Conservation (phyloP, 2,113 vertebrate genomes). For the Onychostruthus taczanowskii region DNA sequence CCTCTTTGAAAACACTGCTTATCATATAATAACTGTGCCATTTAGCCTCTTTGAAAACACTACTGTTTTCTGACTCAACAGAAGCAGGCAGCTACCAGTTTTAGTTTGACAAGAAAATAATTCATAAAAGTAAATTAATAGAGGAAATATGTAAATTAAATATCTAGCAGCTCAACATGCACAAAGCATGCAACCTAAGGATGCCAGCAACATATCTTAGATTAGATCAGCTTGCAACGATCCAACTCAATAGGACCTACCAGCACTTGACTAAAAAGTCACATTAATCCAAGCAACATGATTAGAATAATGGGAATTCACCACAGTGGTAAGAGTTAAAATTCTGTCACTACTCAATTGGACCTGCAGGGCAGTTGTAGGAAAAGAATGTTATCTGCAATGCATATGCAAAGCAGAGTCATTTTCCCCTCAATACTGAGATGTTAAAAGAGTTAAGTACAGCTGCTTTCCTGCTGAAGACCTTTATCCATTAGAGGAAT, state of each 20-base stretch:
- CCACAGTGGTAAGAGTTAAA: neutral
- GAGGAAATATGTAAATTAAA: neutral
- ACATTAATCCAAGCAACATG: neutral
- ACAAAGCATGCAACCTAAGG: neutral
- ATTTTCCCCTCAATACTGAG: neutral
- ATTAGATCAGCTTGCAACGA: neutral
- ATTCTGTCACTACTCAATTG: neutral
- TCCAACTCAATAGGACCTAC: neutral
- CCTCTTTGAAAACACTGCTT: neutral
- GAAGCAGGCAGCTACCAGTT: neutral
- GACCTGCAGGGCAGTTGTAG: neutral
- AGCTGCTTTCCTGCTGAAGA: neutral
- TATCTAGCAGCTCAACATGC: neutral
- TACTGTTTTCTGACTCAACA: neutral
- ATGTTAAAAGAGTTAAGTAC: neutral
- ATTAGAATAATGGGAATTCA: neutral
- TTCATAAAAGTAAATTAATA: neutral
- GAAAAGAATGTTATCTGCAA: neutral
- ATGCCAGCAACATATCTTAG: neutral
- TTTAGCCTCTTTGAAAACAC: neutral
- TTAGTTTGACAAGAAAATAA: neutral
- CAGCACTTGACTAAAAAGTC: neutral
- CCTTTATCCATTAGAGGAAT: neutral
- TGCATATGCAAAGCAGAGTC: neutral
- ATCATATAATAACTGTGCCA: neutral